A percentile compares a stretch with the other conserved stretches of the same genome.
These are phyloP conservation scores for Electrophaes corylata DNA, from an alignment of 2,888 invertebrate genomes.

Conservation along the genomic window DNA sequence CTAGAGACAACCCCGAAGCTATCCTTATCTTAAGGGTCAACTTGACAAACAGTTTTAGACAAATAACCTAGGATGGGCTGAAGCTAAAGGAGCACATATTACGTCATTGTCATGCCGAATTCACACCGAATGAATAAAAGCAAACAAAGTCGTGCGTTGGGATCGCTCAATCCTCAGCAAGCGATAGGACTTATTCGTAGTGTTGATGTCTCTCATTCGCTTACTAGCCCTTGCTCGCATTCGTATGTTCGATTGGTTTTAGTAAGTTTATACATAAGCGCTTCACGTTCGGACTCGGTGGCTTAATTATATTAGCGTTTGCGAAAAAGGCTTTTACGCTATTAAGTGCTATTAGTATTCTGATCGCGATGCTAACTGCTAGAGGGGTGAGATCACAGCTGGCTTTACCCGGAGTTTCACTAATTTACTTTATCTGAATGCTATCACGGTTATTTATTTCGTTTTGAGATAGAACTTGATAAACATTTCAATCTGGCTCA, in stretches of 20 bases:
- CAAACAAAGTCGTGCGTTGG: neutral
- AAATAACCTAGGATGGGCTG: neutral
- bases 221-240: neutral
- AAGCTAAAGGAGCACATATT: neutral
- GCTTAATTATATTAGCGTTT: constrained; percentile 14
- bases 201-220: too few species aligned
- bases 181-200: too few species aligned
- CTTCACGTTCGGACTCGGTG: constrained; percentile 1
- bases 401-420: neutral
- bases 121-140: neutral
- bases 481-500: neutral
- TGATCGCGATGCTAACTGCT: constrained; percentile 4
- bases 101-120: neutral
- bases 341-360: constrained; percentile 12
- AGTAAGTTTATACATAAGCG: neutral
- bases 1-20: neutral
- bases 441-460: neutral
- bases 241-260: neutral
- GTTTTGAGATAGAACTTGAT: neutral
- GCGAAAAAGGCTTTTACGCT: constrained; percentile 12
- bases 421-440: neutral
- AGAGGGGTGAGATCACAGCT: neutral
- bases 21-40: neutral
- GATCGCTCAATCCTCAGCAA: neutral
- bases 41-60: neutral